These are phyloP conservation scores for Pipistrellus pipistrellus DNA, from an alignment of 2,797 vertebrate genomes.

Conservation along the genomic window DNA sequence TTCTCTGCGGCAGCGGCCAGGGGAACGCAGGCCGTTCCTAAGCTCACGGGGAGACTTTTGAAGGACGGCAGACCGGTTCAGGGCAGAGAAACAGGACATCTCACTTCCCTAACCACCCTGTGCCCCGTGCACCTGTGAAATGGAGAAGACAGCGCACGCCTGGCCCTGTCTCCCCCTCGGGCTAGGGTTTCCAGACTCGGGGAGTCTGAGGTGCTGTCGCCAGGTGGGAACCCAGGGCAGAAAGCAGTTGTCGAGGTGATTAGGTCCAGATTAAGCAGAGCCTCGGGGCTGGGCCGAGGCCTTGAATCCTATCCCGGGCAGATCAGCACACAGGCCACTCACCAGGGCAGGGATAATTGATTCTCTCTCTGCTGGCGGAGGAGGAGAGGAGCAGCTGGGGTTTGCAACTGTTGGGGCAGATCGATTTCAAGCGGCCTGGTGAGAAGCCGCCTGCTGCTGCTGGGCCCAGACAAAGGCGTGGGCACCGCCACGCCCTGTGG, in stretches of 20 bases:
- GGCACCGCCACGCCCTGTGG: neutral
- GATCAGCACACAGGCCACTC: neutral
- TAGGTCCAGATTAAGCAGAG: slow-evolving; percentile 59
- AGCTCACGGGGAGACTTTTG: neutral
- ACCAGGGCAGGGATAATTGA: slow-evolving; percentile 48
- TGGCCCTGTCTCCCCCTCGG: neutral
- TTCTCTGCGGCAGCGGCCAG: neutral
- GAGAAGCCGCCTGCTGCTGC: slow-evolving; percentile 5
- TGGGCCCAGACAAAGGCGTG: neutral
- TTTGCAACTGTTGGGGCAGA: slow-evolving; percentile 76
- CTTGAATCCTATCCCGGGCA: neutral
- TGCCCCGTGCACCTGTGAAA: neutral
- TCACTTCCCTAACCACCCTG: neutral
- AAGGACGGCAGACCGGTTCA: neutral
- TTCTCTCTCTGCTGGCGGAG: slow-evolving; percentile 34
- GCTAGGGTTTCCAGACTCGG: neutral
- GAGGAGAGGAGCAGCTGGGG: slow-evolving; percentile 70
- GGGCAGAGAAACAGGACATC: neutral
- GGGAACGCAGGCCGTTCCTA: neutral
- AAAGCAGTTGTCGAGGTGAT: slow-evolving; percentile 70
- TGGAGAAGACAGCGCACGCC: neutral
- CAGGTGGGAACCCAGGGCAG: slow-evolving; percentile 62
- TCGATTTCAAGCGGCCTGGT: slow-evolving; percentile 73
- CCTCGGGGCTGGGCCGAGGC: neutral
- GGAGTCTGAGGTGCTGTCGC: slow-evolving; percentile 14